Evolutionary conservation across 1,140 invertebrate species (phyloP).

Genomic region (Leptoteleia sp.): DNA sequence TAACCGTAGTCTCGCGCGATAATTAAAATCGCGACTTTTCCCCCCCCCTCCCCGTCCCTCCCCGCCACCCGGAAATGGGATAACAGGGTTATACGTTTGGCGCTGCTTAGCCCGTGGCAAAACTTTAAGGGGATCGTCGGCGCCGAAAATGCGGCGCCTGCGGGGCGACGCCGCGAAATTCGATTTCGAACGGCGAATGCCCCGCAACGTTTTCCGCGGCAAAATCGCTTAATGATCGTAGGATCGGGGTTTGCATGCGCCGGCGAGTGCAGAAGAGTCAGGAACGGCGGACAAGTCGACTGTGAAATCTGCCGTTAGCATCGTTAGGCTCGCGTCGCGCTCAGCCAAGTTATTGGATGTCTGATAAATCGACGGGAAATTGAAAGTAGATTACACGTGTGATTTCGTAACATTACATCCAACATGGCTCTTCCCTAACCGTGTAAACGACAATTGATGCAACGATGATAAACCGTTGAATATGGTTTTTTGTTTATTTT

Average conservation of each 20-base stretch:
- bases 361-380: conserved; percentile 70
- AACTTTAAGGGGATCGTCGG: conserved; percentile 11
- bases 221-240: conserved; percentile 45
- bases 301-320: conserved; percentile 74
- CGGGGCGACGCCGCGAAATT: conserved; percentile 38
- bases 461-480: too few relatives aligned
- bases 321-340: conserved; percentile 66
- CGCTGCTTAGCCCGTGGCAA: conserved; percentile 21
- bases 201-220: conserved; percentile 40
- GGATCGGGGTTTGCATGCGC: conserved; percentile 18
- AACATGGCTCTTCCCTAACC: too few relatives aligned
- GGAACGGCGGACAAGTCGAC: conserved; percentile 47
- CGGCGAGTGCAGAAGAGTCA: conserved; percentile 38
- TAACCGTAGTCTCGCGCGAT: not conserved
- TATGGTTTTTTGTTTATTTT: too few relatives aligned
- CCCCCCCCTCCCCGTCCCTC: too few relatives aligned
- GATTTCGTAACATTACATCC: too few relatives aligned
- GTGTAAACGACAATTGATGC: too few relatives aligned
- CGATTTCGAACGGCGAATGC: conserved; percentile 50
- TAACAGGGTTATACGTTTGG: conserved; percentile 23
- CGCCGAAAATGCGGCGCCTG: conserved; percentile 35
- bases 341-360: conserved; percentile 67
- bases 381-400: conserved; percentile 65
- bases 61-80: conserved; percentile 44
- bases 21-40: conserved; percentile 49